phyloP scores from a whole-genome alignment of 2,113 vertebrate species.

The Cochlearius cochlearius region DNA sequence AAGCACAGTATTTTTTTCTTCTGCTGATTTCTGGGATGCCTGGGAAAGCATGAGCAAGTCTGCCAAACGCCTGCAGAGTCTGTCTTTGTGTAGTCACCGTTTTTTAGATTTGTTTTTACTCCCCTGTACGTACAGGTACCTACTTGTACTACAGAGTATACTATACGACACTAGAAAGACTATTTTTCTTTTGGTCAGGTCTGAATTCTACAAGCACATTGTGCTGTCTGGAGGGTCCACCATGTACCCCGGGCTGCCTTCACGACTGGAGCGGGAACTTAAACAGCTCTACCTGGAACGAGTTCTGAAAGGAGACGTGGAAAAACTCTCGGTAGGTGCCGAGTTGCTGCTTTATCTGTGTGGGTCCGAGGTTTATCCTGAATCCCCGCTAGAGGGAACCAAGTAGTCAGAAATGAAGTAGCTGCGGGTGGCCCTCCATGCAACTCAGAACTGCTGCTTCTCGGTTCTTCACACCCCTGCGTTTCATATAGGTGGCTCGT shows the following conservation, averaged over 20 bases:
- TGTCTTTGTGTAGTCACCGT: accelerated
- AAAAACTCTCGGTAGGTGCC: conserved; percentile 93
- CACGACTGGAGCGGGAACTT: conserved; percentile 93
- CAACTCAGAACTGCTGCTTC: background rate
- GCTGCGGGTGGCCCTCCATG: background rate
- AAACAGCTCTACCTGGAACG: conserved; percentile 98
- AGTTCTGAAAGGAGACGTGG: conserved; percentile 96
- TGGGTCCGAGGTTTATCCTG: background rate
- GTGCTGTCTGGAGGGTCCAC: conserved; percentile 97
- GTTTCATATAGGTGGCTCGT: background rate
- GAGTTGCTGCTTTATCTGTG: no score
- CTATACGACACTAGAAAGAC: background rate
- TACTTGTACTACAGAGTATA: background rate
- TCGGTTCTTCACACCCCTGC: background rate
- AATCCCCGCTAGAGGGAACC: conserved; percentile 72
- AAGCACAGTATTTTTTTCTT: background rate
- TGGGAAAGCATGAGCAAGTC: background rate
- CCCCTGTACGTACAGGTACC: background rate
- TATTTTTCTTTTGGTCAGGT: conserved; percentile 64
- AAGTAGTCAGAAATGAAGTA: background rate
- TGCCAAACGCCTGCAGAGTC: background rate
- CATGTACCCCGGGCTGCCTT: conserved; percentile 97
- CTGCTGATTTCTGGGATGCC: background rate
- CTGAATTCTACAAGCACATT: conserved; percentile 99
- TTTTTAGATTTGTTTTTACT: background rate